Evolutionary conservation across 1,140 invertebrate genomes (phyloP).

Genomic region (fruit fly (Drosophila melanogaster)): DNA sequence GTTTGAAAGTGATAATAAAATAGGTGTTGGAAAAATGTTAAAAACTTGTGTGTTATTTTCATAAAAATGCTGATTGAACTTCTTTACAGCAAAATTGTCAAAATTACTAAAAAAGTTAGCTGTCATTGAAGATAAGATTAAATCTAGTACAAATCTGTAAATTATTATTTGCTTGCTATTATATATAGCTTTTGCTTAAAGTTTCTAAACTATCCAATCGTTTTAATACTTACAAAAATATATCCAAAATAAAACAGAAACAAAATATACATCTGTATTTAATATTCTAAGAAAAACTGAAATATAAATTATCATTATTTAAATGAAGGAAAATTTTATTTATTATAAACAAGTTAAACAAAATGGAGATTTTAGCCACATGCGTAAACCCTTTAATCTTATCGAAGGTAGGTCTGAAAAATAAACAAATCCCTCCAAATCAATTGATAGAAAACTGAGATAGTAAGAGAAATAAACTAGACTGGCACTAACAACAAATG

Average conservation of each 20-base stretch:
- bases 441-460: neutral
- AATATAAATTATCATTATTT: neutral
- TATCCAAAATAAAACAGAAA: too few relatives aligned
- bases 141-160: neutral
- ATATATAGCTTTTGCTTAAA: neutral
- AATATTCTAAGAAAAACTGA: too few relatives aligned
- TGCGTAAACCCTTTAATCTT: conserved; percentile 5
- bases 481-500: neutral
- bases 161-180: neutral
- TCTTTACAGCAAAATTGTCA: conserved; percentile 2
- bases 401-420: conserved; percentile 1
- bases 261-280: too few relatives aligned
- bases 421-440: conserved; percentile 7
- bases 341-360: neutral
- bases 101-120: neutral
- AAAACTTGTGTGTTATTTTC: neutral
- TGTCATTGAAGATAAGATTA: conserved; percentile 6
- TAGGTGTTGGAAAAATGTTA: neutral
- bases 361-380: neutral
- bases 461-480: neutral
- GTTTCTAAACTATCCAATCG: neutral
- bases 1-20: neutral
- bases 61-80: neutral
- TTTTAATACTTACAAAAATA: neutral
- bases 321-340: neutral